These are phyloP conservation scores for Gambusia yucatana DNA, from an alignment of 2,797 vertebrate genomes.

Conservation along the genomic window DNA sequence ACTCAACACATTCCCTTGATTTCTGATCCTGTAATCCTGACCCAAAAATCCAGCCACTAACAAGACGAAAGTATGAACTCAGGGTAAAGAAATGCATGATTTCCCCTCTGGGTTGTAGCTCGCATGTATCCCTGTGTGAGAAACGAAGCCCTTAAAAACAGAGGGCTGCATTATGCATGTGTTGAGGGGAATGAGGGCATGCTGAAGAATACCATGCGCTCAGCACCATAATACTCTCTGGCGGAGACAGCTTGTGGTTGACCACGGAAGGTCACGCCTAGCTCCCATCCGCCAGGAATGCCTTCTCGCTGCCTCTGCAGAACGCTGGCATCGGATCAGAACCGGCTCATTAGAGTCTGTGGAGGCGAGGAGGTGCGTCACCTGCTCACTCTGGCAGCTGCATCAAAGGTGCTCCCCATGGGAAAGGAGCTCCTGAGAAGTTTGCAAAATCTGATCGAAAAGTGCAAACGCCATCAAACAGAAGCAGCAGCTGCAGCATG, in stretches of 20 bases:
- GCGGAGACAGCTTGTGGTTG: conserved; percentile 64
- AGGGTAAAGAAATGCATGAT: conserved; percentile 57
- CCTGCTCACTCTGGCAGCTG: conserved; percentile 63
- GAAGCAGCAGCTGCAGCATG: conserved; percentile 10
- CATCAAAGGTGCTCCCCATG: conserved; percentile 60
- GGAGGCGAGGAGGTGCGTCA: conserved; percentile 58
- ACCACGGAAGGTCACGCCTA: conserved; percentile 62
- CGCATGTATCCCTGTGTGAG: conserved; percentile 41
- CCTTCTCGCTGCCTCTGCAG: conserved; percentile 53
- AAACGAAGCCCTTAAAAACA: conserved; percentile 56
- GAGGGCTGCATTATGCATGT: conserved; percentile 53
- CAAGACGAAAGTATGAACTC: conserved; percentile 53
- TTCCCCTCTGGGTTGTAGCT: conserved; percentile 44
- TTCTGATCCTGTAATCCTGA: conserved; percentile 35
- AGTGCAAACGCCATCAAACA: not conserved
- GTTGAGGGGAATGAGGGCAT: conserved; percentile 51
- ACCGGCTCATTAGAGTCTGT: conserved; percentile 47
- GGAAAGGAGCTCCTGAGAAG: conserved; percentile 21
- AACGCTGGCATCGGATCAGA: conserved; percentile 63
- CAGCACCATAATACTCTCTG: conserved; percentile 51
- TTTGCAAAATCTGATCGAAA: conserved; percentile 19
- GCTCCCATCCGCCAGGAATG: conserved; percentile 64
- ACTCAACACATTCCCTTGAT: conserved; percentile 26
- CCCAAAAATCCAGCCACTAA: conserved; percentile 27
- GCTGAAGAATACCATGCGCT: conserved; percentile 64